These are phyloP conservation scores for Oceanodroma leucorhoa DNA, from an alignment of 2,797 vertebrate species.

Conservation along the genomic window DNA sequence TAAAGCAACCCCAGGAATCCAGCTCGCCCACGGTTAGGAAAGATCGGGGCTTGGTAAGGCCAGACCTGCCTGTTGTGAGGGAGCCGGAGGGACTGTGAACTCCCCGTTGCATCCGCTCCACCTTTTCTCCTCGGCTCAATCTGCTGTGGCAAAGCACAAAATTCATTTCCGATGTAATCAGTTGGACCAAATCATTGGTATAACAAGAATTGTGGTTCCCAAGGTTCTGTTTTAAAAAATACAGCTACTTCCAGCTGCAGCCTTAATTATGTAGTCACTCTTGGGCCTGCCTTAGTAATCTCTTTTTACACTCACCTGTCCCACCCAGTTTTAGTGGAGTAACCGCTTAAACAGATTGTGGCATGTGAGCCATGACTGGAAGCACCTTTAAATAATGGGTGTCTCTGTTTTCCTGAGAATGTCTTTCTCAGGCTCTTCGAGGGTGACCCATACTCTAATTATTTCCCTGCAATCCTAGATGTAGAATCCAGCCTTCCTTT, in stretches of 20 bases:
- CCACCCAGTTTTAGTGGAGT: slow-evolving; percentile 25
- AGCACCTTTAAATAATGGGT: not conserved
- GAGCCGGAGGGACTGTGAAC: not conserved
- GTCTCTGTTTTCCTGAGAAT: slow-evolving; percentile 29
- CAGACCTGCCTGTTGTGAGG: not conserved
- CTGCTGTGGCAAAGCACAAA: not conserved
- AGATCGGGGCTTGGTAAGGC: not conserved
- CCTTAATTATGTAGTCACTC: not conserved
- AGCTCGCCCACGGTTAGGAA: not conserved
- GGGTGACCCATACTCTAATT: slow-evolving; percentile 13
- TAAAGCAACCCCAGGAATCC: not conserved
- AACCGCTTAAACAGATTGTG: not conserved
- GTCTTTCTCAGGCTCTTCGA: not conserved
- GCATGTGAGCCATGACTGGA: not conserved
- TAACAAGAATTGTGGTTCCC: not conserved
- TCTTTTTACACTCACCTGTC: slow-evolving; percentile 10
- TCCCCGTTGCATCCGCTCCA: not conserved
- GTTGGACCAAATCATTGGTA: not conserved
- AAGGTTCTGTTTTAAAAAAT: slow-evolving; percentile 16
- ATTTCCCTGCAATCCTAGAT: not conserved
- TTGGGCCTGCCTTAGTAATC: not conserved
- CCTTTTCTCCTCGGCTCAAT: not conserved
- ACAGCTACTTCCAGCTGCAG: not conserved
- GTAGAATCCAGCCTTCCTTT: not conserved
- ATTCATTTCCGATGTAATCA: accelerated